These are phyloP conservation scores for Astropecten irregularis DNA, from an alignment of 53 echinoderm and acorn worm species.

Conservation along the genomic window DNA sequence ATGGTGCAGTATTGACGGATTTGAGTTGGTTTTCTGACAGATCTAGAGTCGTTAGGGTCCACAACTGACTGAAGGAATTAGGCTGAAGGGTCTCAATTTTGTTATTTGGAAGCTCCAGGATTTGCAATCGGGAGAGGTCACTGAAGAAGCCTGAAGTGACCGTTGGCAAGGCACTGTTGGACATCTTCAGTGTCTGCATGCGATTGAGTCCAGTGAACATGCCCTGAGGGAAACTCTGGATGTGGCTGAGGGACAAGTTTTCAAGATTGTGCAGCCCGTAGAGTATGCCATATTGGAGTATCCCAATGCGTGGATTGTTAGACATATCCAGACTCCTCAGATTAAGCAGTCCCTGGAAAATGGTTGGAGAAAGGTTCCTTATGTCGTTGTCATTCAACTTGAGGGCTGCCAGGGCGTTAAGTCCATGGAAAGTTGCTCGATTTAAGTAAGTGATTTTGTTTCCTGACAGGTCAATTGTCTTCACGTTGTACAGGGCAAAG, in stretches of 20 bases:
- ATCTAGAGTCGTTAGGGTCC: constrained; percentile 36
- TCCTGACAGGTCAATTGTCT: constrained; percentile 68
- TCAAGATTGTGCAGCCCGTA: constrained; percentile 55
- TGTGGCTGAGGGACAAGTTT: constrained; percentile 55
- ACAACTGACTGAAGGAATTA: constrained; percentile 23
- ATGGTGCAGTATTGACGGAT: constrained; percentile 1
- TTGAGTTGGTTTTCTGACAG: constrained; percentile 51
- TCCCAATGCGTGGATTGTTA: constrained; percentile 61
- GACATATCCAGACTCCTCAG: constrained; percentile 66
- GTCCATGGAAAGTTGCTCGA: constrained; percentile 56
- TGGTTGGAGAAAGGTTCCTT: constrained; percentile 39
- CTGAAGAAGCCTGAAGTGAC: constrained; percentile 39
- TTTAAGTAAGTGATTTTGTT: constrained; percentile 59
- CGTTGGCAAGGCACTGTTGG: constrained; percentile 41
- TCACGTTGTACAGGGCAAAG: constrained; percentile 45
- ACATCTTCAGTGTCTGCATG: constrained; percentile 62
- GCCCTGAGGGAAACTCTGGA: constrained; percentile 58
- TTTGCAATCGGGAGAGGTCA: constrained; percentile 53
- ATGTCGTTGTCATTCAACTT: constrained; percentile 77
- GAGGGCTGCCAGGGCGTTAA: constrained; percentile 65
- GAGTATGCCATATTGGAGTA: constrained; percentile 62
- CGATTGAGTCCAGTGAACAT: constrained; percentile 54
- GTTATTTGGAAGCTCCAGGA: constrained; percentile 57
- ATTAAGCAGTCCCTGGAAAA: constrained; percentile 71
- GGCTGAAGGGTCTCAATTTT: constrained; percentile 40